Percentiles rank a stretch among this genome's conserved stretches.
Conservation (phyloP, 2,888 invertebrate species). For the Erebia aethiops region DNA sequence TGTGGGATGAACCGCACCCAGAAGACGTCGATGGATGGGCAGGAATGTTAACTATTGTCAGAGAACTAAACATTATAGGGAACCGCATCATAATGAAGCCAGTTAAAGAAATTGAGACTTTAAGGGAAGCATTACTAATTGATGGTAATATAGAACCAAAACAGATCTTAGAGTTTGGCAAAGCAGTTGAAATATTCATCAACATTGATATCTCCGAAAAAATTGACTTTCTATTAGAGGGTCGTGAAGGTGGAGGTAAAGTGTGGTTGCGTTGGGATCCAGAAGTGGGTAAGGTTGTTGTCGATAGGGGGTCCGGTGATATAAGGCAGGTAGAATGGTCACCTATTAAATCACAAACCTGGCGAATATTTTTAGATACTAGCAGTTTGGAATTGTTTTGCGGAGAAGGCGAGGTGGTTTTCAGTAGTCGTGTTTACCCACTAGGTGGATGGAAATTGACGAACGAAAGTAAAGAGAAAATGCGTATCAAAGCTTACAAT, state of each 20-base stretch:
- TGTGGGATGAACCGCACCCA: conserved; percentile 69
- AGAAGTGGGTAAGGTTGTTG: conserved; percentile 55
- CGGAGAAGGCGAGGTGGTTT: conserved; percentile 75
- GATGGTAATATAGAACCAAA: conserved; percentile 49
- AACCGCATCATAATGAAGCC: conserved; percentile 64
- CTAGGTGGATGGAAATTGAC: conserved; percentile 65
- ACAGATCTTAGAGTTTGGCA: conserved; percentile 52
- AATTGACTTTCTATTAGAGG: conserved; percentile 59
- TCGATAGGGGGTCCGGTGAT: conserved; percentile 61
- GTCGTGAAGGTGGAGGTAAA: conserved; percentile 58
- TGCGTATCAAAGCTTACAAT: conserved; percentile 58
- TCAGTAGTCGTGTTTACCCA: conserved; percentile 68
- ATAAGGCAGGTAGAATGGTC: conserved; percentile 70
- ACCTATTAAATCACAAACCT: conserved; percentile 53
- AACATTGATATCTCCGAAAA: conserved; percentile 53
- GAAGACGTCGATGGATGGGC: conserved; percentile 75
- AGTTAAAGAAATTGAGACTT: conserved; percentile 53
- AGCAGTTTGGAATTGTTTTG: conserved; percentile 75
- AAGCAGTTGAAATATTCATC: conserved; percentile 66
- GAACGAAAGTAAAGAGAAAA: conserved; percentile 58
- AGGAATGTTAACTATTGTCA: conserved; percentile 69
- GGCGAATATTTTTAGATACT: conserved; percentile 70
- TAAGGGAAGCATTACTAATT: conserved; percentile 53
- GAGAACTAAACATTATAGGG: conserved; percentile 62
- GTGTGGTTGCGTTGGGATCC: conserved; percentile 61